These are phyloP conservation scores for Rallus crepitans DNA, from an alignment of 2,797 vertebrate genomes.

Conservation along the genomic window DNA sequence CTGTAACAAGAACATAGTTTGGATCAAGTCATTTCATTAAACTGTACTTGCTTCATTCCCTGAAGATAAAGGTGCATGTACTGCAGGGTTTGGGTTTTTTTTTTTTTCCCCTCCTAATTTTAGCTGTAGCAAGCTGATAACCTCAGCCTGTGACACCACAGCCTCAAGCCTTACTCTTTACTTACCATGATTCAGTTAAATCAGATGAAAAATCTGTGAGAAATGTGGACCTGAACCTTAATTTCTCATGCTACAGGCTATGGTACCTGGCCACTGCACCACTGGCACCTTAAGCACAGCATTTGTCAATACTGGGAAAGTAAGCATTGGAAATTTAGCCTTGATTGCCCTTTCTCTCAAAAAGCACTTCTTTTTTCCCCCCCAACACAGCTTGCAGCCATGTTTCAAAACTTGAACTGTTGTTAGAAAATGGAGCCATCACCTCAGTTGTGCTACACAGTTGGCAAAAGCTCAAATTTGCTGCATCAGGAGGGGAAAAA, in stretches of 20 bases:
- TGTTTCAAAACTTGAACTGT: conserved; percentile 10
- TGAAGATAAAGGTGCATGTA: neutral
- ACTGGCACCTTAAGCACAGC: neutral
- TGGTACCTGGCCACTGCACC: neutral
- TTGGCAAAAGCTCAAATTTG: conserved; percentile 31
- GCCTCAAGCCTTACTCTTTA: conserved; percentile 20
- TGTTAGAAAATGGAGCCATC: conserved; percentile 25
- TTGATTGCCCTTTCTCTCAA: conserved; percentile 6
- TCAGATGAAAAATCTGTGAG: neutral
- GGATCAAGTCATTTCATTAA: conserved; percentile 1
- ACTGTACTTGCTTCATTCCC: conserved; percentile 9
- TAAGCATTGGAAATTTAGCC: neutral
- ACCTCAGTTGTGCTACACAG: neutral
- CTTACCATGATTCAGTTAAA: conserved; percentile 27
- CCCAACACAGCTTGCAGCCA: neutral
- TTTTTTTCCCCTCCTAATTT: neutral
- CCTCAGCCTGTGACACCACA: conserved; percentile 8
- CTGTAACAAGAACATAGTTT: neutral
- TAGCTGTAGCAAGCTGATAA: conserved; percentile 31
- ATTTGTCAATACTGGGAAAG: neutral
- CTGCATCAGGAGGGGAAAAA: neutral
- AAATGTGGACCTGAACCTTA: neutral
- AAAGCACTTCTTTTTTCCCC: neutral
- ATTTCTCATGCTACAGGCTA: neutral
- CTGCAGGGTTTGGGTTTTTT: neutral